Percentiles rank a stretch among this genome's conserved stretches.
phyloP scores from a whole-genome alignment of 2,888 invertebrate genomes.

The Eupithecia vulgata region DNA sequence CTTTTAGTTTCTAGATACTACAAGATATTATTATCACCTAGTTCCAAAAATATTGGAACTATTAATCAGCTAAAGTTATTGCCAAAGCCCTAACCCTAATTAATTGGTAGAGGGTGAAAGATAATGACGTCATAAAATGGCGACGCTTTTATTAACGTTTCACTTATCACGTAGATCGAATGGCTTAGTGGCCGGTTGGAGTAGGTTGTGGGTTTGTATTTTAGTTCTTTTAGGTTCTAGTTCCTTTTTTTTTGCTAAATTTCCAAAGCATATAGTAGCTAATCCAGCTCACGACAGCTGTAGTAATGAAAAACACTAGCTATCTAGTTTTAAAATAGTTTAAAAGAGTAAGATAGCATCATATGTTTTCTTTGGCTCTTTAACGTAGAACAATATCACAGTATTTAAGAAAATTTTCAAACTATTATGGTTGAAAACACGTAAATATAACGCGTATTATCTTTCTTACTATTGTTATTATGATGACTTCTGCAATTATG shows the following conservation, averaged over 20 bases:
- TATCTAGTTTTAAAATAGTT: no score
- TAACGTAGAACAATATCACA: not conserved
- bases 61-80: conserved; percentile 42
- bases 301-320: not conserved
- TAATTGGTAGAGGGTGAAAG: conserved; percentile 73
- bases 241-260: no score
- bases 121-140: conserved; percentile 66
- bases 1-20: not conserved
- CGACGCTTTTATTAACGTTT: conserved; percentile 22
- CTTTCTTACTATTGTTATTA: no score
- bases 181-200: not conserved
- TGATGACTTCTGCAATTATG: no score
- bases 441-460: no score
- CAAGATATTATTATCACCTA: not conserved
- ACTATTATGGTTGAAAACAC: no score
- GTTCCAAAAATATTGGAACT: conserved; percentile 10
- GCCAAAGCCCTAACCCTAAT: conserved; percentile 68
- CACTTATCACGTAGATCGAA: not conserved
- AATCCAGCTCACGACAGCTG: not conserved
- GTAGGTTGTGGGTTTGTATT: not conserved
- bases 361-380: not conserved
- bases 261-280: not conserved
- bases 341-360: not conserved
- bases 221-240: not conserved
- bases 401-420: not conserved